Conservation (phyloP, 2,113 vertebrate genomes). For the Myotis brandtii region DNA sequence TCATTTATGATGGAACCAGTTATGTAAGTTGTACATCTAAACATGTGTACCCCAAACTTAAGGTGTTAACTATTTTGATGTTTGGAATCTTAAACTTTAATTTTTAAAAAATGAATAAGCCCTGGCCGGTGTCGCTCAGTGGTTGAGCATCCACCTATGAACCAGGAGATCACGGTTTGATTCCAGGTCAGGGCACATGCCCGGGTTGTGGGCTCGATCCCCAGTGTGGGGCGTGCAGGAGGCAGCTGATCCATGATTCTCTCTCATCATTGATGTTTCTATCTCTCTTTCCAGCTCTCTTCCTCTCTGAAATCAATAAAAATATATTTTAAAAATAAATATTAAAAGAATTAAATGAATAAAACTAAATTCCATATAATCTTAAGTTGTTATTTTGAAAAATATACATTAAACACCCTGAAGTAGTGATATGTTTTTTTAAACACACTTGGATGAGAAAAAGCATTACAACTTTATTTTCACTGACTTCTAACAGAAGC, state of each 20-base stretch:
- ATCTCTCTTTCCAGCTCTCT: too few species aligned
- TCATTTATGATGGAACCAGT: neutral
- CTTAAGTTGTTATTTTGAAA: neutral
- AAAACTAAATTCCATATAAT: constrained; percentile 9
- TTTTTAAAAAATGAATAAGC: neutral
- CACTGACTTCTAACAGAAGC: constrained; percentile 5
- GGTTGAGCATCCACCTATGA: too few species aligned
- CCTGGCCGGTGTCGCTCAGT: too few species aligned
- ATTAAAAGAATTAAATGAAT: neutral
- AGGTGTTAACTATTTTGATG: constrained; percentile 10
- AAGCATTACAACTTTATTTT: constrained; percentile 23
- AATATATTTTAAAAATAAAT: too few species aligned
- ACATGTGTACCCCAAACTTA: neutral
- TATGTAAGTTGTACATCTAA: neutral
- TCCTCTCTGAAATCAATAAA: too few species aligned
- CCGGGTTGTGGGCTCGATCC: too few species aligned
- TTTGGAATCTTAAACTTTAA: constrained; percentile 18
- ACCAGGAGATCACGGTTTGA: too few species aligned
- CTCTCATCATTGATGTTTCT: too few species aligned
- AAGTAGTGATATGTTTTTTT: neutral
- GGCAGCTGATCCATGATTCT: too few species aligned
- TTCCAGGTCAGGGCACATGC: too few species aligned
- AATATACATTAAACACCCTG: neutral
- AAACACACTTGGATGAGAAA: neutral
- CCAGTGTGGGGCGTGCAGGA: too few species aligned